Evolutionary conservation across 2,888 invertebrate species (phyloP), one percentile per base, ranked within the genome.

Genomic region (Lathronympha strigana): DNA sequence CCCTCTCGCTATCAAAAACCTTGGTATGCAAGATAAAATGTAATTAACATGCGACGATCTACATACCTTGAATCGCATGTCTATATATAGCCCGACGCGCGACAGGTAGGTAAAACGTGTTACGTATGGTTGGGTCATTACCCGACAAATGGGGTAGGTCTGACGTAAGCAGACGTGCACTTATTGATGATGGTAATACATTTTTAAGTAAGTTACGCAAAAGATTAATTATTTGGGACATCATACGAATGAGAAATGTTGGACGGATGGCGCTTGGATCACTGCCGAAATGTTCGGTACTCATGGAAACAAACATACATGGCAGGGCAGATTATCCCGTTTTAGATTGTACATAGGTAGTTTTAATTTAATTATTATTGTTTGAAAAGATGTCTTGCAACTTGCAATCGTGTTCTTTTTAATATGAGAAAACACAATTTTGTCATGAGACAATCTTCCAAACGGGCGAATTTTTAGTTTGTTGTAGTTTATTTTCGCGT

Each of bases 61-160:
- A 57, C 57, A 57, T 57, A 45, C 13, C 43, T 57, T 45, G 57
- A 63, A 66, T 66, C 38, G 54, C 47, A 60, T 49, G 66, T 38
- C 60, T 61, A 49, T 66, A 66, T 66, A 66, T 66, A 60, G 53
- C 25, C 36, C 47, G 54, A 28, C 33, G 17, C 4, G 9, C 28
- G 47, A 53, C 60, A 49, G 49, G 66, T 38, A 54, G 38, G 66
- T 28, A 38, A 36, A 28, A 58, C 57, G 36, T 43, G 51, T 58
- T 58, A 36, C 64, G 63, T 58, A 47, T 54, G n/a, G 31, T 31
- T 40, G 43, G 64, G 58, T 64, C 36, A 45, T 33, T 43, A 45
- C 36, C 58, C 58, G 45, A 21, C 45, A 36, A 60, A 64, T 58
- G 58, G 43, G 43, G 64, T 53, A 33, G 43, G n/a, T 31, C 15